Evolutionary conservation across 2,113 vertebrate genomes (phyloP).

Genomic region (Dascyllus trimaculatus): DNA sequence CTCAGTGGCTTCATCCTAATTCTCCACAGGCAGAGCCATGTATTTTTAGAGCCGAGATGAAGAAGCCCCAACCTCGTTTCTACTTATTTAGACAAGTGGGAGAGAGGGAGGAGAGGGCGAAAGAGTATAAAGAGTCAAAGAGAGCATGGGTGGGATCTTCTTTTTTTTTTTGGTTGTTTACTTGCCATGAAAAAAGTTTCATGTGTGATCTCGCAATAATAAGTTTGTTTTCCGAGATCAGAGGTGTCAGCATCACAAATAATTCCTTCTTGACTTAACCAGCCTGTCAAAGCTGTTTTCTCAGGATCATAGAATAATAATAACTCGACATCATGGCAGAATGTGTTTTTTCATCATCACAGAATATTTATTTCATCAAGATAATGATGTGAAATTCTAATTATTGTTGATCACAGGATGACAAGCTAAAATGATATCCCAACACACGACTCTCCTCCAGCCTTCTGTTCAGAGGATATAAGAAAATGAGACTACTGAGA

Average conservation of each 20-base stretch:
- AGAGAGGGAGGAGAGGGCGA: slow-evolving; percentile 32
- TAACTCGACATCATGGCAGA: background rate
- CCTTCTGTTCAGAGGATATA: background rate
- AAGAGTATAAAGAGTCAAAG: slow-evolving; percentile 5
- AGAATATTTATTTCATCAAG: background rate
- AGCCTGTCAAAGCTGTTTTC: slow-evolving; percentile 32
- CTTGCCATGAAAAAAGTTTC: background rate
- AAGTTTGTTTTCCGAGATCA: slow-evolving; percentile 18
- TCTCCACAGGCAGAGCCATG: slow-evolving; percentile 45
- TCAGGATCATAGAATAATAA: slow-evolving; percentile 15
- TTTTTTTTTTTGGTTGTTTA: slow-evolving; percentile 5
- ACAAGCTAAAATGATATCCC: background rate
- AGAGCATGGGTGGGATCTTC: background rate
- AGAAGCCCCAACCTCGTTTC: slow-evolving; percentile 54
- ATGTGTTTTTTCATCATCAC: slow-evolving; percentile 9
- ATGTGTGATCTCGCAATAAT: slow-evolving; percentile 10
- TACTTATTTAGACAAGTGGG: slow-evolving; percentile 29
- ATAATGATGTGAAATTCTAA: slow-evolving; percentile 9
- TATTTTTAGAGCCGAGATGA: slow-evolving; percentile 68
- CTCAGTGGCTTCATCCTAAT: slow-evolving; percentile 54
- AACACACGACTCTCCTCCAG: background rate
- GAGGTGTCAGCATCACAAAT: slow-evolving; percentile 13
- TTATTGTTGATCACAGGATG: slow-evolving; percentile 15
- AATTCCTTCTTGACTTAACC: slow-evolving; percentile 14
- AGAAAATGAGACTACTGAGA: slow-evolving; percentile 15